Percentiles rank a stretch among this genome's conserved stretches.
Evolutionary conservation across 2,888 invertebrate genomes (phyloP).

Genomic region (Keiferia lycopersicella): DNA sequence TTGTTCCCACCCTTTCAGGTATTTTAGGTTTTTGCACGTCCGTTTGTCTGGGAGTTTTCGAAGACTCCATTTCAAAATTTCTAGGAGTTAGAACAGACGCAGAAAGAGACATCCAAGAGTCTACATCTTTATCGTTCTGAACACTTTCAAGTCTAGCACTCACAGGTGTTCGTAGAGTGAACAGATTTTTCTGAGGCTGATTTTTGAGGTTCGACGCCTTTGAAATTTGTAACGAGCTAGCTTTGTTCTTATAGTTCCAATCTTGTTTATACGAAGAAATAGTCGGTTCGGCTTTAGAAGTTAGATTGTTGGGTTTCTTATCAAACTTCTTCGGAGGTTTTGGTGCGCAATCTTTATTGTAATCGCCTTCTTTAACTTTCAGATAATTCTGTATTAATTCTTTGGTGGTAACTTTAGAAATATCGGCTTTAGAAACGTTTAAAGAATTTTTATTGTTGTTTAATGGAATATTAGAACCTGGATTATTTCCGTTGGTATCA

Average conservation of each 20-base stretch:
- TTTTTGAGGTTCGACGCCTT: constrained; percentile 48
- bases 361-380: constrained; percentile 71
- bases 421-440: constrained; percentile 52
- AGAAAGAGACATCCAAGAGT: constrained; percentile 76
- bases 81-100: constrained; percentile 69
- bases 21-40: constrained; percentile 16
- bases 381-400: constrained; percentile 74
- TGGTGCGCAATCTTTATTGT: constrained; percentile 43
- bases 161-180: constrained; percentile 52
- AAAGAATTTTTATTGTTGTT: constrained; percentile 43
- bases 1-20: constrained; percentile 24
- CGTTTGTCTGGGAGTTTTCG: constrained; percentile 18
- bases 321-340: constrained; percentile 57
- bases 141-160: constrained; percentile 71
- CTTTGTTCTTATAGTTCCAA: constrained; percentile 63
- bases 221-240: constrained; percentile 41
- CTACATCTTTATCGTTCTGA: constrained; percentile 72
- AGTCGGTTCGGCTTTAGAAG: constrained; percentile 47
- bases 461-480: constrained; percentile 28
- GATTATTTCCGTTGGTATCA: constrained; percentile 44
- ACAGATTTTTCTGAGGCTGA: constrained; percentile 58
- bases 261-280: constrained; percentile 50
- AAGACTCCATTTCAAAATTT: constrained; percentile 45
- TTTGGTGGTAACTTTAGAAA: constrained; percentile 70
- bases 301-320: constrained; percentile 51